phyloP scores from a whole-genome alignment of 2,113 vertebrate species.

The Cygnus buccinator region DNA sequence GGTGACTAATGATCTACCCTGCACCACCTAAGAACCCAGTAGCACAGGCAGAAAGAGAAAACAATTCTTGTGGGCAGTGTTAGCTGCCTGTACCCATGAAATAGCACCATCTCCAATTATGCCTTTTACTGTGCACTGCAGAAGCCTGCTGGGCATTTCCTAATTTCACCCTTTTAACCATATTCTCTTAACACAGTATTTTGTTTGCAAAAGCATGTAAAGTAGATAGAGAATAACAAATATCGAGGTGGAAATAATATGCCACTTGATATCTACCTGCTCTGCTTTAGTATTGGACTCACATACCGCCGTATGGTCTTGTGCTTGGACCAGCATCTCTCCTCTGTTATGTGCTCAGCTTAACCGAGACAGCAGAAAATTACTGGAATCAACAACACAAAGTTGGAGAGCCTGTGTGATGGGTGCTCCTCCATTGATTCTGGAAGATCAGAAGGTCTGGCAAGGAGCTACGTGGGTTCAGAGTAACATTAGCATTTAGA shows the following conservation, averaged over 20 bases:
- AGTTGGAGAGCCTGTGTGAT: background rate
- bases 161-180: background rate
- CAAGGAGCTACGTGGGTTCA: background rate
- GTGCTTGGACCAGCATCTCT: background rate
- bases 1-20: background rate
- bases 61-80: background rate
- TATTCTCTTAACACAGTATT: background rate
- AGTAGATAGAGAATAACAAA: background rate
- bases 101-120: background rate
- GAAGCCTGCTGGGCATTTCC: background rate
- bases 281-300: background rate
- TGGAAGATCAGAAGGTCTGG: background rate
- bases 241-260: background rate
- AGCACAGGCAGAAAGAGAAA: background rate
- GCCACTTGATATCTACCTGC: background rate
- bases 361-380: background rate
- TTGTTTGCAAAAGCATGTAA: background rate
- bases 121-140: background rate
- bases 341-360: background rate
- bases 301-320: background rate
- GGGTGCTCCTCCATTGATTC: background rate
- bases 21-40: fast-evolving
- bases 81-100: background rate
- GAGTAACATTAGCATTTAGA: background rate
- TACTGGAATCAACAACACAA: background rate